A percentile compares a stretch with the other conserved stretches of the same genome.
Conservation (phyloP, 2,888 invertebrate genomes). For the Eledone cirrhosa region DNA sequence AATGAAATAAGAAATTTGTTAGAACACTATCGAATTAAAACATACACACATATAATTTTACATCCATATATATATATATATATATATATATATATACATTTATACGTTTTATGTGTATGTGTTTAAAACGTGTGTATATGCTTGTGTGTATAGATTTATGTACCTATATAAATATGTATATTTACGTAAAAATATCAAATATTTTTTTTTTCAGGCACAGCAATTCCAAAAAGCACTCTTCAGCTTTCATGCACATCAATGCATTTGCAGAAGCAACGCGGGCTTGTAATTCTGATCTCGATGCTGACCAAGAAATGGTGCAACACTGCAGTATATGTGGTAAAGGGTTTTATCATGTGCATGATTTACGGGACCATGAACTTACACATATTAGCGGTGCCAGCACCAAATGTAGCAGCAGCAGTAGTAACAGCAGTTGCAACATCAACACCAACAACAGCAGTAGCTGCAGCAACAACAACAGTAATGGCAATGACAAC, state of each 20-base stretch:
- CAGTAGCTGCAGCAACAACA: background rate
- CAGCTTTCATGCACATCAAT: conserved; percentile 9
- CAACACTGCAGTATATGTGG: conserved; percentile 9
- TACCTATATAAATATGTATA: too few relatives aligned
- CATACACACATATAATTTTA: too few relatives aligned
- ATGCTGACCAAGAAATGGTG: background rate
- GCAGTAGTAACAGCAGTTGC: background rate
- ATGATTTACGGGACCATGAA: conserved; percentile 21
- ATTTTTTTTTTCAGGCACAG: background rate
- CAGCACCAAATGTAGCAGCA: background rate
- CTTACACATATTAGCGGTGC: conserved; percentile 6
- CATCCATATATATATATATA: too few relatives aligned
- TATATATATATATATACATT: too few relatives aligned
- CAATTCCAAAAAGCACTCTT: conserved; percentile 18
- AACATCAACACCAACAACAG: too few relatives aligned
- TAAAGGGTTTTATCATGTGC: conserved; percentile 8
- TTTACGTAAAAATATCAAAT: too few relatives aligned
- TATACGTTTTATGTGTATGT: too few relatives aligned
- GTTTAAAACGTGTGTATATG: too few relatives aligned
- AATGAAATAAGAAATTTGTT: too few relatives aligned
- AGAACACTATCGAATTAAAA: too few relatives aligned
- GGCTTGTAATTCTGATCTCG: too few relatives aligned
- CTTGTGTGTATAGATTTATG: too few relatives aligned
- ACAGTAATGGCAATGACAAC: background rate
- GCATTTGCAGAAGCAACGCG: background rate